Conservation (phyloP, 1,140 invertebrate genomes). For the Diorhabda elongata region DNA sequence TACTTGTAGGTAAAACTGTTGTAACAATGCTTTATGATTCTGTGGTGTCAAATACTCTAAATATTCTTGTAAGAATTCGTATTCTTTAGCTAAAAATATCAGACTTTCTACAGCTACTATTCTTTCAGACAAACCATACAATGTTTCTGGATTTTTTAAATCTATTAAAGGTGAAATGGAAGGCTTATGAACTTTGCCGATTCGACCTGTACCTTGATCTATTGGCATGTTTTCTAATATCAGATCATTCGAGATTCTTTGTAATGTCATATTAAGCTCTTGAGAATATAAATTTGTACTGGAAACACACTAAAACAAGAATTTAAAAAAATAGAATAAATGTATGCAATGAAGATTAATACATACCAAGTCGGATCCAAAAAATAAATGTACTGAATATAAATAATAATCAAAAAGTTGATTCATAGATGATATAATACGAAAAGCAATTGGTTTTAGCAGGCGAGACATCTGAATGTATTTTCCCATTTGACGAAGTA, state of each 20-base stretch:
- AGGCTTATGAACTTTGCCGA: constrained; percentile 57
- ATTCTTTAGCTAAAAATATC: constrained; percentile 83
- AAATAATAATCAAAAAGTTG: constrained; percentile 96
- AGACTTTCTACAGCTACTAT: constrained; percentile 90
- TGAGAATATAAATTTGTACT: constrained; percentile 58
- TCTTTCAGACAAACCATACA: constrained; percentile 80
- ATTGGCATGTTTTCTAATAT: constrained; percentile 36
- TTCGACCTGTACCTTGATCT: constrained; percentile 39
- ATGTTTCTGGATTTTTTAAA: constrained; percentile 62
- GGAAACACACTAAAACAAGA: constrained; percentile 46
- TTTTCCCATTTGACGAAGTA: constrained; percentile 88
- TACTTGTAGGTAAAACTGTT: constrained; percentile 69
- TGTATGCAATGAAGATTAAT: no score
- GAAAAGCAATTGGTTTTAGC: constrained; percentile 84
- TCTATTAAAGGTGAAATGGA: constrained; percentile 68
- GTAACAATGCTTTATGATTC: constrained; percentile 62
- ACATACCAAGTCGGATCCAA: constrained; percentile 70
- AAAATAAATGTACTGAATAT: constrained; percentile 86
- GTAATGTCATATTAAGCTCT: constrained; percentile 69
- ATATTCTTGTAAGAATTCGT: constrained; percentile 76
- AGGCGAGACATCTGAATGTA: constrained; percentile 91
- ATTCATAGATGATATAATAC: constrained; percentile 85
- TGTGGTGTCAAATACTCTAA: constrained; percentile 67
- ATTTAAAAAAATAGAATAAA: no score
- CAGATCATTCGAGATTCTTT: constrained; percentile 66